These are phyloP conservation scores for Platycheirus rosarum DNA, from an alignment of 2,888 invertebrate genomes.

Conservation along the genomic window DNA sequence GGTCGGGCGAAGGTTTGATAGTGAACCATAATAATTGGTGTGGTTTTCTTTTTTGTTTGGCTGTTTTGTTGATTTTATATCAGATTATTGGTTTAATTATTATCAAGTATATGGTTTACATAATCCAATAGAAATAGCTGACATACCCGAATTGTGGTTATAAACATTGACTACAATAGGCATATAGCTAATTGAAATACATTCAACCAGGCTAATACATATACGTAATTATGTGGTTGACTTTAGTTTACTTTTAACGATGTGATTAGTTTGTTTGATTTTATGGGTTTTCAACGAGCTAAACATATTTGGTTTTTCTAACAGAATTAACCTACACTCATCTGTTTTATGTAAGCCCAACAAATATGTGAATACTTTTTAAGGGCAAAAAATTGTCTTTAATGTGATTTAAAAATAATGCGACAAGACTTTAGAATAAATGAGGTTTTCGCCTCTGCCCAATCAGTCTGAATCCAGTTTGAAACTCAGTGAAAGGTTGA, in stretches of 20 bases:
- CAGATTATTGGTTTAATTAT: slow-evolving; percentile 36
- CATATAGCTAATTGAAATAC: background rate
- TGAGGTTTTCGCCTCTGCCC: too few relatives aligned
- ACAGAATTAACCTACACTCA: too few relatives aligned
- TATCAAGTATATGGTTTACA: slow-evolving; percentile 22
- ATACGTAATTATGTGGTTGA: slow-evolving; percentile 9
- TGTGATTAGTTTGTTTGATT: slow-evolving; percentile 8
- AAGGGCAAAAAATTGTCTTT: background rate
- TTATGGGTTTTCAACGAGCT: background rate
- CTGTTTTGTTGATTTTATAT: slow-evolving; percentile 5
- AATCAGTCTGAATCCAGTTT: too few relatives aligned
- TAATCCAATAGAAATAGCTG: slow-evolving; percentile 28
- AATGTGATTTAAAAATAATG: too few relatives aligned
- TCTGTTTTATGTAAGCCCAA: too few relatives aligned
- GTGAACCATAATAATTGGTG: slow-evolving; percentile 19
- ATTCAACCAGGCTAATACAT: too few relatives aligned
- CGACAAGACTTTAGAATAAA: too few relatives aligned
- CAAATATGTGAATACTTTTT: too few relatives aligned
- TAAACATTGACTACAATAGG: background rate
- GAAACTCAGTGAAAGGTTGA: too few relatives aligned
- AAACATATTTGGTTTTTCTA: too few relatives aligned
- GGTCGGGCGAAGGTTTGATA: background rate
- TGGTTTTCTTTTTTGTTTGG: slow-evolving; percentile 9
- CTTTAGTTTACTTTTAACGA: slow-evolving; percentile 1
- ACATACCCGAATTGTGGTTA: slow-evolving; percentile 10